Percentiles rank a stretch among this genome's conserved stretches.
Evolutionary conservation across 2,888 invertebrate species (phyloP).

Genomic region (Gortyna flavago): DNA sequence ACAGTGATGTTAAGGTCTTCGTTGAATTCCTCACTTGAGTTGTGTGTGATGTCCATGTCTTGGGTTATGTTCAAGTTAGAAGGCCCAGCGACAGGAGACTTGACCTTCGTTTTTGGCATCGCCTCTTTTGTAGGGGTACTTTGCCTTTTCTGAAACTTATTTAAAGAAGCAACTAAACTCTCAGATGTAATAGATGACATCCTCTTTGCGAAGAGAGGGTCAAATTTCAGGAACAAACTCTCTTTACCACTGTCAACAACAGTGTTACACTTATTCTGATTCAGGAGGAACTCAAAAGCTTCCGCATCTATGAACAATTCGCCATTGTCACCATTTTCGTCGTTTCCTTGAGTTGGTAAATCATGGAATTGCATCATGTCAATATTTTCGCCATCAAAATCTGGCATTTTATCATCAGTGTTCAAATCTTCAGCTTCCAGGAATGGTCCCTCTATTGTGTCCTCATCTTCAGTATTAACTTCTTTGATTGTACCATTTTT

Average conservation of each 20-base stretch:
- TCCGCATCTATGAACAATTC: slow-evolving; percentile 88
- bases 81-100: slow-evolving; percentile 71
- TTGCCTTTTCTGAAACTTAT: slow-evolving; percentile 77
- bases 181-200: slow-evolving; percentile 76
- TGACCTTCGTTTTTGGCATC: slow-evolving; percentile 61
- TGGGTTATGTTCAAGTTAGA: slow-evolving; percentile 72
- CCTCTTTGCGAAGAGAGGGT: slow-evolving; percentile 85
- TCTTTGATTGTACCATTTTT: slow-evolving; percentile 78
- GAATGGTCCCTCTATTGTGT: slow-evolving; percentile 86
- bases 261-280: slow-evolving; percentile 82
- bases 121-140: slow-evolving; percentile 79
- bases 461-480: slow-evolving; percentile 85
- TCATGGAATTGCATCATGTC: slow-evolving; percentile 81
- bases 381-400: slow-evolving; percentile 69
- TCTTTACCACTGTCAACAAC: slow-evolving; percentile 86
- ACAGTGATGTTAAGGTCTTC: slow-evolving; percentile 79
- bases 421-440: slow-evolving; percentile 79
- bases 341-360: slow-evolving; percentile 70
- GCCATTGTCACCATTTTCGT: slow-evolving; percentile 76
- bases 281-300: slow-evolving; percentile 85
- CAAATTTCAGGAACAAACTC: slow-evolving; percentile 87
- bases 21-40: slow-evolving; percentile 71
- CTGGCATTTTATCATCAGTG: slow-evolving; percentile 71
- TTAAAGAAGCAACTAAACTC: slow-evolving; percentile 79
- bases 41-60: slow-evolving; percentile 60